Evolutionary conservation across 2,888 invertebrate genomes (phyloP).

Genomic region (Ferdinandea cuprea): DNA sequence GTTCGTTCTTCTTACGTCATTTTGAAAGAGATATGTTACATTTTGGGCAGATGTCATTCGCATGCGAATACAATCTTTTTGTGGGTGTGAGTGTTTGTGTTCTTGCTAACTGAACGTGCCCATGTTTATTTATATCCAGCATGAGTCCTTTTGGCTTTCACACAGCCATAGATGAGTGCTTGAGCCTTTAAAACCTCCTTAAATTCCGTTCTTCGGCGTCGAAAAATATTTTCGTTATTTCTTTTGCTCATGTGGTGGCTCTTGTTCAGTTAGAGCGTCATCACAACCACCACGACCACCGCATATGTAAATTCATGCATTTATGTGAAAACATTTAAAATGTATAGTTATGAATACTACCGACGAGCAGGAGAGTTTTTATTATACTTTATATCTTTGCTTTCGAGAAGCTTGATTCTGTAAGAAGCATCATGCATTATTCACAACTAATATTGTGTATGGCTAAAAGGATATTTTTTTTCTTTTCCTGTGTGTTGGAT

Average conservation of each 20-base stretch:
- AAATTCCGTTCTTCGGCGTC: constrained; percentile 32
- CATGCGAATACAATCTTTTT: constrained; percentile 55
- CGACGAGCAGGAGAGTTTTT: constrained; percentile 43
- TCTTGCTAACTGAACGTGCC: constrained; percentile 23
- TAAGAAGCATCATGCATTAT: constrained; percentile 70
- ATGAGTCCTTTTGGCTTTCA: constrained; percentile 15
- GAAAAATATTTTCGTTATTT: neutral
- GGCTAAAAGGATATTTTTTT: constrained; percentile 66
- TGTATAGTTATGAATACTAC: constrained; percentile 71
- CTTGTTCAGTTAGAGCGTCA: too few species aligned
- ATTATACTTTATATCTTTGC: constrained; percentile 36
- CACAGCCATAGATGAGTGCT: constrained; percentile 9
- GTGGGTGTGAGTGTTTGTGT: constrained; percentile 4
- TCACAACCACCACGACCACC: constrained; percentile 30
- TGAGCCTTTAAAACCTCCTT: constrained; percentile 52
- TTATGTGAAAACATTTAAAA: constrained; percentile 72
- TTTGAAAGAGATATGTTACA: constrained; percentile 50
- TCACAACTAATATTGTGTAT: constrained; percentile 71
- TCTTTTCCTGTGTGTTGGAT: neutral
- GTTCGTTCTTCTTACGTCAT: neutral
- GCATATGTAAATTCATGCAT: constrained; percentile 61
- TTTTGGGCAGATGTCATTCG: constrained; percentile 68
- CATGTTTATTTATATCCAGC: constrained; percentile 51
- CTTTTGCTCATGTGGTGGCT: constrained; percentile 27
- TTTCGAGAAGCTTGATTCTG: constrained; percentile 39